phyloP scores from a whole-genome alignment of 2,888 invertebrate genomes.

The Apodemia mormo region DNA sequence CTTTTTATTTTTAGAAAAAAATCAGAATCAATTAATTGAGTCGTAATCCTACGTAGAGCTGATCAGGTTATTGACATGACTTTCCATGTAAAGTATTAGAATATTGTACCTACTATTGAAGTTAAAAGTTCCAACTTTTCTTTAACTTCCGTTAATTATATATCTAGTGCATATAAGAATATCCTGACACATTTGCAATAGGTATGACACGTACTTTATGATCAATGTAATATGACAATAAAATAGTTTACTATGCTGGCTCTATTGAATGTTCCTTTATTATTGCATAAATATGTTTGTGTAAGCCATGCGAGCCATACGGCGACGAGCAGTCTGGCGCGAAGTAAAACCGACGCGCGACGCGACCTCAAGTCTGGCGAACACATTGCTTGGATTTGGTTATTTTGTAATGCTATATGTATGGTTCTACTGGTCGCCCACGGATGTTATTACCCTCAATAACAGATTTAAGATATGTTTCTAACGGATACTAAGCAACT shows the following conservation, averaged over 20 bases:
- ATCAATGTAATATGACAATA: not conserved
- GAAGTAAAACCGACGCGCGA: constrained; percentile 8
- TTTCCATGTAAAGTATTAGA: no score
- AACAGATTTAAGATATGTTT: not conserved
- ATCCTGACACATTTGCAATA: not conserved
- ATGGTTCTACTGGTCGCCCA: constrained; percentile 8
- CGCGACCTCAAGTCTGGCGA: constrained; percentile 40
- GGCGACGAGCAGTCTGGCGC: constrained; percentile 23
- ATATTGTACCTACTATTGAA: no score
- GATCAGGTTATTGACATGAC: no score
- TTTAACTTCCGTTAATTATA: no score
- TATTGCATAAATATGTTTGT: constrained; percentile 14
- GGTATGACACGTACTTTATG: not conserved
- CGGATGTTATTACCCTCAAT: constrained; percentile 1
- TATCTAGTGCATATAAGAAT: not conserved
- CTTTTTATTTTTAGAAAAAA: no score
- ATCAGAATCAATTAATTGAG: no score
- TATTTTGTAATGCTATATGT: constrained; percentile 13
- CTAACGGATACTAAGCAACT: no score
- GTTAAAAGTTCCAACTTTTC: no score
- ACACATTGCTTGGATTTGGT: constrained; percentile 31
- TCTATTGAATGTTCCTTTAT: constrained; percentile 1
- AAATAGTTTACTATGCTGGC: constrained; percentile 1
- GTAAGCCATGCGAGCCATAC: not conserved
- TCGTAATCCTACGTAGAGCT: no score